Percentiles rank a stretch among this genome's conserved stretches.
Conservation (phyloP, 2,888 invertebrate species). For the Linyphia triangularis region DNA sequence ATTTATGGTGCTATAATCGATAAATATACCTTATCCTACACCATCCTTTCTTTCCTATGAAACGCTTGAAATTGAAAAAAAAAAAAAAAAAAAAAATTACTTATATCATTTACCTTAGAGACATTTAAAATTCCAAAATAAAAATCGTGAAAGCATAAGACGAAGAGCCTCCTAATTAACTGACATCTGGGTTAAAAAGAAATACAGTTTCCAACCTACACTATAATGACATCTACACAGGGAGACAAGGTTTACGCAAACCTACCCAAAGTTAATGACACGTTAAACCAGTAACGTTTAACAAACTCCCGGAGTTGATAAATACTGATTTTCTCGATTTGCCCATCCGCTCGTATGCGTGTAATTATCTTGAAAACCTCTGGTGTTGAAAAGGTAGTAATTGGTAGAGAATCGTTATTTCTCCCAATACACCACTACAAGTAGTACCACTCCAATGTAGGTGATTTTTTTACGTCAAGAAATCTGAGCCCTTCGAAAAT, state of each 20-base stretch:
- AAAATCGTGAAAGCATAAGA: no score
- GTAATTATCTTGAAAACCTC: constrained; percentile 58
- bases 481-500: not conserved
- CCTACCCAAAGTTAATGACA: constrained; percentile 27
- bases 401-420: constrained; percentile 58
- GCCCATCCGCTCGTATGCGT: constrained; percentile 19
- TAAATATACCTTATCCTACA: no score
- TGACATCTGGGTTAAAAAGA: no score
- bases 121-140: no score
- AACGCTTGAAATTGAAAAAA: no score
- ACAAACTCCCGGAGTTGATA: constrained; percentile 53
- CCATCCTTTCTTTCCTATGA: no score
- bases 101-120: no score
- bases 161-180: no score
- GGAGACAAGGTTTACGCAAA: not conserved
- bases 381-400: constrained; percentile 62
- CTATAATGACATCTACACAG: constrained; percentile 8
- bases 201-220: no score
- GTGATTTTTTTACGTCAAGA: constrained; percentile 9
- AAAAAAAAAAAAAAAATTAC: no score
- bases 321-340: constrained; percentile 38
- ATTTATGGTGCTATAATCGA: no score
- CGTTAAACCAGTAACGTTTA: constrained; percentile 45
- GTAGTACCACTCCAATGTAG: not conserved
- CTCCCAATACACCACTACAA: constrained; percentile 37